Evolutionary conservation across 2,113 vertebrate species (phyloP).

Genomic region (Triplophysa rosa): DNA sequence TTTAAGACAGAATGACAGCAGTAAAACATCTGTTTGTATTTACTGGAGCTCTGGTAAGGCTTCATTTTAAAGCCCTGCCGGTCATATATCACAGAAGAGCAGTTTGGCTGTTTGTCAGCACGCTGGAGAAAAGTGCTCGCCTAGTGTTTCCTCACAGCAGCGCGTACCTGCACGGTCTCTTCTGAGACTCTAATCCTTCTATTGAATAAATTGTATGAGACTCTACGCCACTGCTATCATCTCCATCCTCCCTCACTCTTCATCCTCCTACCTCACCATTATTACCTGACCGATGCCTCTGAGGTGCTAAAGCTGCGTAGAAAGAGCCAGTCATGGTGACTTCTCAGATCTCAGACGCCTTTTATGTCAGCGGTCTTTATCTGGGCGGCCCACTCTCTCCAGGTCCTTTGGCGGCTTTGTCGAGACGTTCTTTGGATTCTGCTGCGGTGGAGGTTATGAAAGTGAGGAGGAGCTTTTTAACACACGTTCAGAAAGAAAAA

Average conservation of each 20-base stretch:
- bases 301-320: conserved; percentile 3
- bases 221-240: conserved; percentile 13
- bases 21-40: conserved; percentile 19
- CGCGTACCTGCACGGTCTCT: conserved; percentile 4
- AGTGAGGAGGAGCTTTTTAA: not conserved
- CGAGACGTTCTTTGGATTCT: not conserved
- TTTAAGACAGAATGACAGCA: not conserved
- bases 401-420: not conserved
- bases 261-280: not conserved
- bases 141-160: conserved; percentile 6
- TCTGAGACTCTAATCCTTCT: conserved; percentile 17
- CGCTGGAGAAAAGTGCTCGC: conserved; percentile 14
- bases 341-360: conserved; percentile 11
- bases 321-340: conserved; percentile 8
- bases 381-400: conserved; percentile 13
- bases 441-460: not conserved
- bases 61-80: not conserved
- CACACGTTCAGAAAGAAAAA: not conserved
- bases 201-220: conserved; percentile 10
- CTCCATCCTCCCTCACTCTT: not conserved
- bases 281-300: not conserved
- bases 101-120: conserved; percentile 17
- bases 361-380: conserved; percentile 11
- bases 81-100: not conserved
- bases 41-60: conserved; percentile 10